Conservation (phyloP, 1,140 invertebrate species). For the Drosophila ananassae region DNA sequence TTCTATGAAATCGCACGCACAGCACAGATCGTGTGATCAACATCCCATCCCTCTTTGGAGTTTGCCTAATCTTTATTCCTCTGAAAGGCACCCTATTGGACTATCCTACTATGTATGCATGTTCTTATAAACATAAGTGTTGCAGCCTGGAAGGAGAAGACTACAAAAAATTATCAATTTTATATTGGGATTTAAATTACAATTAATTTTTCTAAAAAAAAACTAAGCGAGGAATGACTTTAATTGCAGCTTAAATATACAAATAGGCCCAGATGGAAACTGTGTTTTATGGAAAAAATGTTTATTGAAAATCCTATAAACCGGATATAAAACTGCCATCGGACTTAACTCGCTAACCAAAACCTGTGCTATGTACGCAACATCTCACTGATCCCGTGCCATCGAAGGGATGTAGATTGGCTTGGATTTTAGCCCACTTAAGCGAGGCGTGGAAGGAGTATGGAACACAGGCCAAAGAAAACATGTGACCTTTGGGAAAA, state of each 20-base stretch:
- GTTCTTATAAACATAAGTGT: too few relatives aligned
- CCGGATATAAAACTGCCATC: neutral
- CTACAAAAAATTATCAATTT: neutral
- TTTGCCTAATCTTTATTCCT: neutral
- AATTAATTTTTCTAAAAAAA: too few relatives aligned
- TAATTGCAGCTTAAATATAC: too few relatives aligned
- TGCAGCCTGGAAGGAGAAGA: neutral
- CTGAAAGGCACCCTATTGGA: neutral
- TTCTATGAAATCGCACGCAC: slow-evolving; percentile 82
- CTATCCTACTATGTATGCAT: neutral
- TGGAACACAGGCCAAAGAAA: neutral
- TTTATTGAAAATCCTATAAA: too few relatives aligned
- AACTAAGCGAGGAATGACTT: too few relatives aligned
- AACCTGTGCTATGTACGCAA: slow-evolving; percentile 1
- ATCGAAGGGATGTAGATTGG: neutral
- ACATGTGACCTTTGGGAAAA: slow-evolving; percentile 3
- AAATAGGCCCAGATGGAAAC: too few relatives aligned
- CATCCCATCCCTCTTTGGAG: slow-evolving; percentile 7
- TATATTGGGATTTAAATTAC: too few relatives aligned
- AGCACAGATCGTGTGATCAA: slow-evolving; percentile 51
- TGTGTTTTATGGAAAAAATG: too few relatives aligned
- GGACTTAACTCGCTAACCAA: neutral
- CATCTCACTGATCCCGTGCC: neutral
- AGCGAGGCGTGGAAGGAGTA: slow-evolving; percentile 31
- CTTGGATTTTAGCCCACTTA: slow-evolving; percentile 16